Conservation (phyloP, 2,888 invertebrate species). For the Perizoma flavofasciatum region DNA sequence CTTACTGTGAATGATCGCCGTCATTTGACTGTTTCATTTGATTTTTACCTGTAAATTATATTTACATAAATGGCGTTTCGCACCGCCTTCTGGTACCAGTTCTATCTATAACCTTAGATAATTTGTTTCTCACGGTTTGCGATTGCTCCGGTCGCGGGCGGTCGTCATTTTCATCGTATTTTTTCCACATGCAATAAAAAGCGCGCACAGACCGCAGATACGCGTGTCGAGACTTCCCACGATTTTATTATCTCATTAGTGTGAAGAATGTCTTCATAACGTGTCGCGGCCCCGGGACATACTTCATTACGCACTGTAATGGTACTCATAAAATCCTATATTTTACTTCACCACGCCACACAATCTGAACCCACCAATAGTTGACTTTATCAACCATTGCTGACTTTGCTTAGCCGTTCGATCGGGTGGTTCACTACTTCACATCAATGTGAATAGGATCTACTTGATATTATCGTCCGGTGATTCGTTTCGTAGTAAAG, state of each 20-base stretch:
- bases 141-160: conserved; percentile 38
- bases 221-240: conserved; percentile 58
- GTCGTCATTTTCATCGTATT: conserved; percentile 41
- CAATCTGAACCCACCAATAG: conserved; percentile 1
- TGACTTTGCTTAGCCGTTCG: conserved; percentile 18
- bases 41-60: too few species aligned
- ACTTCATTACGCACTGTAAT: conserved; percentile 73
- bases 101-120: neutral
- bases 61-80: too few species aligned
- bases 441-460: conserved; percentile 43
- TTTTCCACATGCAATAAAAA: conserved; percentile 43
- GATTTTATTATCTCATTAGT: conserved; percentile 76
- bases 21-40: too few species aligned
- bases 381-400: conserved; percentile 43
- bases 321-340: conserved; percentile 69
- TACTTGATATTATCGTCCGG: neutral
- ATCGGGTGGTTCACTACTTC: neutral
- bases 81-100: too few species aligned
- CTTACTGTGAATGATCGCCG: too few species aligned
- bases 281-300: conserved; percentile 74
- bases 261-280: conserved; percentile 77
- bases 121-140: conserved; percentile 27
- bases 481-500: conserved; percentile 31
- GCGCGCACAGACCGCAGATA: conserved; percentile 35
- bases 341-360: conserved; percentile 44